Conservation (phyloP, 2,888 invertebrate genomes). For the Campoplex capitator region DNA sequence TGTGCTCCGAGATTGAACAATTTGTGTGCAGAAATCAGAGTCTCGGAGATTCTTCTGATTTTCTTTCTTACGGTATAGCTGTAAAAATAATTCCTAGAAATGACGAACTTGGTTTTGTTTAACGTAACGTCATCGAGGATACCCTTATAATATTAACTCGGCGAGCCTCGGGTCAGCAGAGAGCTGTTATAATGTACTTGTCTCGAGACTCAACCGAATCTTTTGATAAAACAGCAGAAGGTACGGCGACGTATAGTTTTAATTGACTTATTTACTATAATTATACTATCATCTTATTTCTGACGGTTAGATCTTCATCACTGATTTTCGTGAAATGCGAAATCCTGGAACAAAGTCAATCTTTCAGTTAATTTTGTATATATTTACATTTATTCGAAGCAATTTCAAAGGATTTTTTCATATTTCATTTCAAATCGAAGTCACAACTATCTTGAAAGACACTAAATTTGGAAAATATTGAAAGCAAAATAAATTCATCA, state of each 20-base stretch:
- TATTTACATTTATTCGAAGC: neutral
- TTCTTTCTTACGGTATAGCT: neutral
- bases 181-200: no score
- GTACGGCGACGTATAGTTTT: neutral
- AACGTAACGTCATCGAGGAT: neutral
- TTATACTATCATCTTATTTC: neutral
- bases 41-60: no score
- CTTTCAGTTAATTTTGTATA: neutral
- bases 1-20: neutral
- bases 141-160: neutral
- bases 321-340: neutral
- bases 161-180: no score
- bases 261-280: neutral
- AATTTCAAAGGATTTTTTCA: no score
- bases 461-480: neutral
- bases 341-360: neutral
- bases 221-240: neutral
- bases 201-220: no score
- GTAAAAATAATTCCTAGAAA: neutral
- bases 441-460: no score
- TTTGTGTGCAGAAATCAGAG: neutral
- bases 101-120: neutral
- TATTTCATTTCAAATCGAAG: no score
- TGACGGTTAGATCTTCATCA: neutral
- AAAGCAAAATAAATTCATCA: neutral